Evolutionary conservation across 2,888 invertebrate species (phyloP), one percentile per base, ranked within the genome.

Genomic region (Anoplius nigerrimus): DNA sequence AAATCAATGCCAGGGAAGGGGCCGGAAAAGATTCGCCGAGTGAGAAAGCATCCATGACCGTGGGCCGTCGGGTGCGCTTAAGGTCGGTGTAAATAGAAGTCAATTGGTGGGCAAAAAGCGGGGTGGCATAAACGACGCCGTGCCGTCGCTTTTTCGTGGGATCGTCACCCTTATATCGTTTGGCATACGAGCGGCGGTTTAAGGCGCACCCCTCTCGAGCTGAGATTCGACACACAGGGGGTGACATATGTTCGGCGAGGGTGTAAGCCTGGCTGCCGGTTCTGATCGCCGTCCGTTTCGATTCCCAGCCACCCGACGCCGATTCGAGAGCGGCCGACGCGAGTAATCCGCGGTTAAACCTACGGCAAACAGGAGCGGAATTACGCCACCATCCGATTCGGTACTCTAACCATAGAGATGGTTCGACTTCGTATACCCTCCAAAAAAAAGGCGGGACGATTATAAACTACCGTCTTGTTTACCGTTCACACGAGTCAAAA

Each of bases 311-410:
- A 3, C 70, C 76, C 75, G 64, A 75, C 60, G 64, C 72, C 69
- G 77, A 75, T 71, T 80, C 80, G n/a, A 75, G 79, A 86, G 84
- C 83, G 84, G 81, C 75, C 75, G 69, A 78, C 76, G 78, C 79
- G 83, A 84, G 84, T 86, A 86, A 88, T 88, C 86, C 83, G 74
- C 63, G 81, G 82, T 79, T 84, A 85, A 86, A 79, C 72, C 81
- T 66, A 78, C 76, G 79, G 86, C 82, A 88, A 88, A 88, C 85
- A 88, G 81, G 85, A 86, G 86, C 85, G 42, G n/a, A n/a, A n/a
- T n/a, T n/a, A n/a, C n/a, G n/a, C n/a, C n/a, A n/a, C n/a, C n/a
- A n/a, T n/a, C n/a, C n/a, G n/a, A n/a, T n/a, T n/a, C n/a, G n/a
- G n/a, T n/a, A n/a, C n/a, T n/a, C n/a, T n/a, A n/a, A n/a, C n/a